Base-by-base conservation (phyloP, 2,797 vertebrate species). In the Chaetophractus vellerosus region DNA sequence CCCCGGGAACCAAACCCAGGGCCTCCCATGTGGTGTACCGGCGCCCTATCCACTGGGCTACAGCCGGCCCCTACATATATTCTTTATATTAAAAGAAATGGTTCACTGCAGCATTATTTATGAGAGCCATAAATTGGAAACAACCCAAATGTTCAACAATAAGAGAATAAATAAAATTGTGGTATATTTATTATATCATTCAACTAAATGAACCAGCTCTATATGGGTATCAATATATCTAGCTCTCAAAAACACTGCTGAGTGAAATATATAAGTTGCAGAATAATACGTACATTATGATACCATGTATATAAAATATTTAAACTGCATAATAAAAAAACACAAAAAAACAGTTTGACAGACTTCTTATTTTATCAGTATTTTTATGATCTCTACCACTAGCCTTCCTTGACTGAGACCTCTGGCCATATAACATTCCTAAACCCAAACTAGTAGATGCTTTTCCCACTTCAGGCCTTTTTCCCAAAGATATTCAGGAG, bases 271-370 rank as follows among this genome's bases (percentile, higher is more conserved):
- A 1, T 36, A 90, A 86, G 55, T 41, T 71, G n/a, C 50, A 75
- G 7, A 88, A 48, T 75, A 94, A 59, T 76, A 63, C 26, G 11
- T 75, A 63, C 4, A 63, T 45, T 80, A 19, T 81, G 41, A 71
- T 76, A 33, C 24, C 10, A 85, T 11, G 3, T 74, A 55, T 55
- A 55, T 21, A 28, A 75, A 93, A 57, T 41, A 33, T 18, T 41
- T 52, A 90, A 63, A 86, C 14, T 64, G 61, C 50, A 69, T 55
- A 80, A 92, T 55, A 88, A 75, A 95, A 95, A 91, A 93, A 66
- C 26, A 83, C 36, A 64, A 76, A 57, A 92, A 48, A 90, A 93
- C 72, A 69, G 52, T 33, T 64, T 72, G 28, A 93, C 5, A 91
- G 38, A 86, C 23, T 84, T 88, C 52, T 81, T 68, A 84, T 14